Percentiles rank a stretch among this genome's conserved stretches.
Conservation (phyloP, 2,888 invertebrate species). For the Nomada ferruginata region DNA sequence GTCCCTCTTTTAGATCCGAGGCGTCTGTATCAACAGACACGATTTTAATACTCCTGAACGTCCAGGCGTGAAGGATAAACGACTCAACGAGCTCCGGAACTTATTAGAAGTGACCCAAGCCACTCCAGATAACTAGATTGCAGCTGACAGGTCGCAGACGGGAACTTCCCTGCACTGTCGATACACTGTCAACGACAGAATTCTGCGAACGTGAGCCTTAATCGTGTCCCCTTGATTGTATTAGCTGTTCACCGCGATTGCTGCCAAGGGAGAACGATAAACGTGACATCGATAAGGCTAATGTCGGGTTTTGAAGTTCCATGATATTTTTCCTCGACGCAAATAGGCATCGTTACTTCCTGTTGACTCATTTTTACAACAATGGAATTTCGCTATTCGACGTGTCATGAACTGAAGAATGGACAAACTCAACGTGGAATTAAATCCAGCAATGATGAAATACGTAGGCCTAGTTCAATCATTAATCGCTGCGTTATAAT, state of each 20-base stretch:
- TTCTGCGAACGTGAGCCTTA: conserved; percentile 39
- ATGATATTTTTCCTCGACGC: background rate
- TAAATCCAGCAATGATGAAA: no score
- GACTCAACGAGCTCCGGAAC: conserved; percentile 22
- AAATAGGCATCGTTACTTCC: no score
- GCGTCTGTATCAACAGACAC: conserved; percentile 2
- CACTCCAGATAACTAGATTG: conserved; percentile 55
- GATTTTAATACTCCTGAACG: conserved; percentile 32
- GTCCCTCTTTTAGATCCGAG: background rate
- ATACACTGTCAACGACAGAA: conserved; percentile 41
- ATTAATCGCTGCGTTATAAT: no score
- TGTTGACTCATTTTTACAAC: no score
- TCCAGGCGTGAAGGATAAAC: conserved; percentile 4
- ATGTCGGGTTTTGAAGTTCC: background rate
- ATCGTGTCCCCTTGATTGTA: conserved; percentile 29
- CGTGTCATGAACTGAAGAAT: background rate
- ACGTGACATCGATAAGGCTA: background rate
- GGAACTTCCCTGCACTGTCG: conserved; percentile 25
- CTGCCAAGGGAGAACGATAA: conserved; percentile 5
- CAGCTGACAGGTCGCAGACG: conserved; percentile 54
- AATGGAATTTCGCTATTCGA: no score
- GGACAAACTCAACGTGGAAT: no score
- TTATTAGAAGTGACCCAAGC: conserved; percentile 46
- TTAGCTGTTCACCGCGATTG: background rate
- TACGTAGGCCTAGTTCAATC: no score